Conservation (phyloP, 2,113 vertebrate genomes). For the Pelusios castaneus region DNA sequence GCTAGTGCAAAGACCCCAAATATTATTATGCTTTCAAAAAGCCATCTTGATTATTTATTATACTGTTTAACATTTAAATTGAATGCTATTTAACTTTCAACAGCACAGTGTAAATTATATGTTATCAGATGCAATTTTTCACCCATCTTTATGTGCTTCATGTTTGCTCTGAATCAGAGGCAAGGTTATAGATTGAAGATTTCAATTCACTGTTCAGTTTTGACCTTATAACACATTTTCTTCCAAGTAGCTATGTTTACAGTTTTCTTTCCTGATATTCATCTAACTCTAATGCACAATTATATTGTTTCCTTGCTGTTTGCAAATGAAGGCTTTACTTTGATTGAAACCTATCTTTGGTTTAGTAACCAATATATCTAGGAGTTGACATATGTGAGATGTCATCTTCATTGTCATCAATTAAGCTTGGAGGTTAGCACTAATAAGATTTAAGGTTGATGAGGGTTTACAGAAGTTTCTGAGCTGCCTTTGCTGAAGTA, state of each 20-base stretch:
- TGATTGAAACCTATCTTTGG: slow-evolving; percentile 32
- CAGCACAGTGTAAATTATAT: background rate
- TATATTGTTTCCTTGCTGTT: slow-evolving; percentile 52
- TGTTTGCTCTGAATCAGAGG: background rate
- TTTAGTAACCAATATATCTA: slow-evolving; percentile 60
- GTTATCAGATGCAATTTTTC: background rate
- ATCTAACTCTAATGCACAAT: slow-evolving; percentile 47
- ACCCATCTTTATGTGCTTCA: background rate
- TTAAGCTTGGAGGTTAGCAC: slow-evolving; percentile 48
- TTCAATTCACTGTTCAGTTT: background rate
- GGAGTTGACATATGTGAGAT: slow-evolving; percentile 24
- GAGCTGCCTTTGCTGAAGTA: slow-evolving; percentile 27
- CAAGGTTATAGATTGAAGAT: background rate
- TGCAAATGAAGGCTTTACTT: slow-evolving; percentile 33
- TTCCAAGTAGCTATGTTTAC: background rate
- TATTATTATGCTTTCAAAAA: background rate
- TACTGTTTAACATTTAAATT: slow-evolving; percentile 31
- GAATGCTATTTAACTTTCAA: background rate
- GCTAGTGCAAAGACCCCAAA: background rate
- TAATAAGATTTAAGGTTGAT: background rate
- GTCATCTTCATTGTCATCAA: slow-evolving; percentile 65
- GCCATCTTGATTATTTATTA: background rate
- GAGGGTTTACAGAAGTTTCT: background rate
- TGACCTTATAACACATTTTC: background rate
- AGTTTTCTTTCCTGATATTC: slow-evolving; percentile 13